These are phyloP conservation scores for Sipha maydis DNA, from an alignment of 2,888 invertebrate species.

Conservation along the genomic window DNA sequence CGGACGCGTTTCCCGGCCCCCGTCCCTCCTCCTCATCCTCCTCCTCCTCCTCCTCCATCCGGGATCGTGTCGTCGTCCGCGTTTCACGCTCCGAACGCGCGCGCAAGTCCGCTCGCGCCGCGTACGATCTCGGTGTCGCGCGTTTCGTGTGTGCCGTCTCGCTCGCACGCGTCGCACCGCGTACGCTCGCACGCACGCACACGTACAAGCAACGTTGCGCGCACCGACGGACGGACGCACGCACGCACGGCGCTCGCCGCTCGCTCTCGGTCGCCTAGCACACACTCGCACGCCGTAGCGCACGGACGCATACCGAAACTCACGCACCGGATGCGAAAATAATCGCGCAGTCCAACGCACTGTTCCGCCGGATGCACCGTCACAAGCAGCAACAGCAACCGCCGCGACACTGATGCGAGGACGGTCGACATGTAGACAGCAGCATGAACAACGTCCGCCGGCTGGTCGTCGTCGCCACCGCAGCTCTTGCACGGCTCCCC, in stretches of 20 bases:
- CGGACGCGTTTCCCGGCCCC: background rate
- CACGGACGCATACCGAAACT: background rate
- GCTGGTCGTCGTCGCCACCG: conserved; percentile 18
- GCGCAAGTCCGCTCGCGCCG: too few relatives aligned
- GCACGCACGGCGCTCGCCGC: background rate
- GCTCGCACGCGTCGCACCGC: background rate
- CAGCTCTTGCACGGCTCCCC: conserved; percentile 29
- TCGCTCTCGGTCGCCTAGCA: background rate
- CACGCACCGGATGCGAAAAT: conserved; percentile 47
- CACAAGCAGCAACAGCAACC: background rate
- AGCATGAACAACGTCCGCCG: conserved; percentile 14
- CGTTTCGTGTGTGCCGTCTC: too few relatives aligned
- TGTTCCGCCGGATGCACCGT: conserved; percentile 32
- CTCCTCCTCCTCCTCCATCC: too few relatives aligned
- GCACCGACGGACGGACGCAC: background rate
- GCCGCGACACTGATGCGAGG: conserved; percentile 13
- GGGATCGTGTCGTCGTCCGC: background rate
- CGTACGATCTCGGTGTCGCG: too few relatives aligned
- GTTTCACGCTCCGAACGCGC: background rate
- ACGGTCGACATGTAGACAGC: conserved; percentile 42
- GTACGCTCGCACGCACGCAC: background rate
- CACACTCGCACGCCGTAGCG: background rate
- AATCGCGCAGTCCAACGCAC: background rate
- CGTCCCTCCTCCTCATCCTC: background rate
- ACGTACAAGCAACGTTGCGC: background rate